Percentiles rank a stretch among this genome's conserved stretches.
Evolutionary conservation across 2,113 vertebrate genomes (phyloP).

Genomic region (Pteronura brasiliensis): DNA sequence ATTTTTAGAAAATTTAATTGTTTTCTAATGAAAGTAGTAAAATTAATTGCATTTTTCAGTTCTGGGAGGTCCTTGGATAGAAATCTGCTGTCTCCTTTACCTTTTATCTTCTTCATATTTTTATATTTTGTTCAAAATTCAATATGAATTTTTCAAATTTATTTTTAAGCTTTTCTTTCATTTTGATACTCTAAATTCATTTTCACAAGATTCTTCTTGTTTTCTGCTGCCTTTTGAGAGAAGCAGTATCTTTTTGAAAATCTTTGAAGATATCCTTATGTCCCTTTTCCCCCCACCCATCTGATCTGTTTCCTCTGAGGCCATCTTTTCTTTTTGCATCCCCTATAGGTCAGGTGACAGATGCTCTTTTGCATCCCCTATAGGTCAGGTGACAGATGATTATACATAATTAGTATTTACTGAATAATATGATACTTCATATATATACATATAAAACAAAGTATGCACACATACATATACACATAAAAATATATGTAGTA

Average conservation of each 20-base stretch:
- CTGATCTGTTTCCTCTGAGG: not conserved
- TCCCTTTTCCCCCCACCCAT: not conserved
- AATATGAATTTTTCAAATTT: not conserved
- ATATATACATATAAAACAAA: not conserved
- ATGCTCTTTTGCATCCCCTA: not conserved
- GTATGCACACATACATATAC: not conserved
- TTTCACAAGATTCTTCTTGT: not conserved
- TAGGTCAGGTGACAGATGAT: not conserved
- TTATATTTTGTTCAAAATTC: not conserved
- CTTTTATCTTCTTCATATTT: not conserved
- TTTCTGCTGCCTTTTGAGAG: not conserved
- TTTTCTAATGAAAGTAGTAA: not conserved
- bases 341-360: not conserved
- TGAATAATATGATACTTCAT: not conserved
- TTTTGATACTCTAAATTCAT: not conserved
- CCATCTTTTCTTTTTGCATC: not conserved
- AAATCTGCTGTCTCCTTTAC: not conserved
- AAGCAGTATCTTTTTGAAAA: not conserved
- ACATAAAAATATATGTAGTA: not conserved
- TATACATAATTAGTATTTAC: not conserved
- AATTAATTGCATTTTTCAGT: not conserved
- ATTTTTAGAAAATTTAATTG: not conserved
- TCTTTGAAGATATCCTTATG: not conserved
- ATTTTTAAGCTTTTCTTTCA: not conserved
- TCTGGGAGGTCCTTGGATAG: not conserved